A percentile compares a stretch with the other conserved stretches of the same genome.
Evolutionary conservation across 2,797 vertebrate species (phyloP).

Genomic region (Sylvilagus floridanus): DNA sequence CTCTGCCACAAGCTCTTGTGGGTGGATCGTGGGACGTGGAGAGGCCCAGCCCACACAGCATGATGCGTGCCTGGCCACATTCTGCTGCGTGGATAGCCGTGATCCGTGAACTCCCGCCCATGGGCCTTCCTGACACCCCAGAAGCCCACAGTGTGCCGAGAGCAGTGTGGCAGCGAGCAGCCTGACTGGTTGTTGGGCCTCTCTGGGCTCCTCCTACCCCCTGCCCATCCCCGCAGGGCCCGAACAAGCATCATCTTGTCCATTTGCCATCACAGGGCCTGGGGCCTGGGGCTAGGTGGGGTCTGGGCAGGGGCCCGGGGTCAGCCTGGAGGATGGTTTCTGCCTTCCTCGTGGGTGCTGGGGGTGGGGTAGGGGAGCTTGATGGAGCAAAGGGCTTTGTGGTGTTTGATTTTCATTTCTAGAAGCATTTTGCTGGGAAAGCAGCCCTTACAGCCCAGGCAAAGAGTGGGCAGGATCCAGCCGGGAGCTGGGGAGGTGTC

Average conservation of each 20-base stretch:
- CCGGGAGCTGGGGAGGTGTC: background rate
- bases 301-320: background rate
- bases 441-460: background rate
- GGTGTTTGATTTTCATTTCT: constrained; percentile 66
- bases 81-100: accelerated
- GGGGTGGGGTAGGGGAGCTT: background rate
- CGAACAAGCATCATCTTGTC: background rate
- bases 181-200: background rate
- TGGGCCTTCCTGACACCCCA: background rate
- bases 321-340: background rate
- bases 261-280: background rate
- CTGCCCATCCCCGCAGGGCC: background rate
- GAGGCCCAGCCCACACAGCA: accelerated
- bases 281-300: background rate
- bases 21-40: background rate
- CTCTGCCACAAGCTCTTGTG: background rate
- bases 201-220: background rate
- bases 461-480: background rate
- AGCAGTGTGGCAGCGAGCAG: background rate
- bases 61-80: accelerated
- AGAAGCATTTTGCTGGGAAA: constrained; percentile 42
- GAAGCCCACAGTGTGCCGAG: accelerated
- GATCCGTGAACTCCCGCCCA: too few species aligned
- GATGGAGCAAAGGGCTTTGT: constrained; percentile 60
- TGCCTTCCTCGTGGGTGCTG: background rate